phyloP scores from a whole-genome alignment of 2,797 vertebrate genomes.

The Hozukius guyotensis region DNA sequence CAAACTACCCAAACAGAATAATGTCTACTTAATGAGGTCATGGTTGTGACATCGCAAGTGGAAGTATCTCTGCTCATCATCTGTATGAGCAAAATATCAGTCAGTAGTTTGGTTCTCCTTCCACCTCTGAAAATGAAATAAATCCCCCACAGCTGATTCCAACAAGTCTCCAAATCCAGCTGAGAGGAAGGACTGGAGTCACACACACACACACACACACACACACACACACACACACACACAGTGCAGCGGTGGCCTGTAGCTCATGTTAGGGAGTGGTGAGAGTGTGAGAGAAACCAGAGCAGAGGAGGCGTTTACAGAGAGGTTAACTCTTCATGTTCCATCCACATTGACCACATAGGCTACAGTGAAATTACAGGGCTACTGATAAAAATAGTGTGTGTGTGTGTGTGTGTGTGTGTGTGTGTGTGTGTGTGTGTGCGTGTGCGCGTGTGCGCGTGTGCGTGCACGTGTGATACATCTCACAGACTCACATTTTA shows the following conservation, averaged over 20 bases:
- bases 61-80: neutral
- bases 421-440: neutral
- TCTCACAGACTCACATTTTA: neutral
- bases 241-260: conserved; percentile 10
- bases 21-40: neutral
- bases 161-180: conserved; percentile 23
- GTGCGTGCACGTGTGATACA: neutral
- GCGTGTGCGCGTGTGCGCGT: neutral
- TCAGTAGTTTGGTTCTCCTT: neutral
- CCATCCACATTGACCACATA: conserved; percentile 39
- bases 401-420: neutral
- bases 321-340: conserved; percentile 55
- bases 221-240: neutral
- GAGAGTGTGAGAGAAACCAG: conserved; percentile 64
- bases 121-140: neutral
- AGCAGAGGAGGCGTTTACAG: conserved; percentile 28
- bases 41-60: neutral
- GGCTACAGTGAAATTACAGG: conserved; percentile 28
- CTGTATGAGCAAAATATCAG: neutral
- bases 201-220: conserved; percentile 10
- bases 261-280: conserved; percentile 66
- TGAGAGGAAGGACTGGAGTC: conserved; percentile 3
- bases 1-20: neutral
- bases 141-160: conserved; percentile 26
- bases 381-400: conserved; percentile 16